Evolutionary conservation across 2,113 vertebrate genomes (phyloP), one percentile per base, ranked within the genome.

Genomic region (Coracopsis vasa): DNA sequence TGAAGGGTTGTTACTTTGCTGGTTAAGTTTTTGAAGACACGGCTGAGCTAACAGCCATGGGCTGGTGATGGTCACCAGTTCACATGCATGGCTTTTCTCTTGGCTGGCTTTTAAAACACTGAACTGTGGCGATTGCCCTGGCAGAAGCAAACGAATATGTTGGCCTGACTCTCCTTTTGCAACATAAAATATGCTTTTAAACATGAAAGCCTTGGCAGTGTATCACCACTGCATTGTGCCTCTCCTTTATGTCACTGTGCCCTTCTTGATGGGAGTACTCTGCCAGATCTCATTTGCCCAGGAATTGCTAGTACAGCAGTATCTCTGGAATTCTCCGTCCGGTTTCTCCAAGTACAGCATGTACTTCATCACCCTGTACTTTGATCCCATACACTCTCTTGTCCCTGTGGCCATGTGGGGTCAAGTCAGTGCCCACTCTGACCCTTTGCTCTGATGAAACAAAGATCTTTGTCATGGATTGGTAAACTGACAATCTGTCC

Each of bases 201-300:
- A 91, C 96, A 94, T 96, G 89, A 96, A 97, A 96, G 96, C 91
- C 80, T 94, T 96, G 96, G 96, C 96, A 95, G 77, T 9, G 37
- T 67, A 20, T 88, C 66, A 28, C 83, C 58, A 4, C 83, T 84
- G 95, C 83, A 96, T 97, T 97, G 96, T 97, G 88, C 96, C 87
- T 92, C 61, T 89, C 83, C 77, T 86, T 71, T 48, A 20, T 97
- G 96, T 97, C 96, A 97, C 95, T 15, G 95, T 95, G 96, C 94
- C 96, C 96, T 96, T 81, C 88, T 80, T 44, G 77, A 50, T 69
- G 91, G 54, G 79, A 48, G 86, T 7, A 12, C 91, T 89, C 83
- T 94, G 96, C 96, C 96, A 96, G 92, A 28, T 75, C 88, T 94
- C 92, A 44, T 86, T 94, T 96, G 92, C 92, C 91, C 77, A 65